Conservation (phyloP, 2,113 vertebrate species). For the Brachyhypopomus occidentalis region DNA sequence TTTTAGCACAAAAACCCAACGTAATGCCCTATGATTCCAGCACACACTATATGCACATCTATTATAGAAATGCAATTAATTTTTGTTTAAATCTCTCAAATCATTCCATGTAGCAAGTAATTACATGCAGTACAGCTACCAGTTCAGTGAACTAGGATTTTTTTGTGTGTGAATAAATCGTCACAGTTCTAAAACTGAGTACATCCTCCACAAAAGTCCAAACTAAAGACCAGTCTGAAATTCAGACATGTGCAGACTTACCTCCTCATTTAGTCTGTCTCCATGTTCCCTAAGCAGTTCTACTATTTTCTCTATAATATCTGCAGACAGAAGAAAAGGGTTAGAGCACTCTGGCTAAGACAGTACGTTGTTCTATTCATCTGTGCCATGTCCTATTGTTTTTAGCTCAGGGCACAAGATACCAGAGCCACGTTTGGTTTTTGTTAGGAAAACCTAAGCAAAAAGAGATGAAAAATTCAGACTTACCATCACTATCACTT, state of each 20-base stretch:
- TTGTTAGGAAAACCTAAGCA: not conserved
- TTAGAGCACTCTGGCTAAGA: not conserved
- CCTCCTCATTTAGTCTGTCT: constrained; percentile 73
- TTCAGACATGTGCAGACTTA: constrained; percentile 52
- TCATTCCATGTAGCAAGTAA: not conserved
- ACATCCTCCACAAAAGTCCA: not conserved
- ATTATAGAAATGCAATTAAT: not conserved
- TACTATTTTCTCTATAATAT: constrained; percentile 71
- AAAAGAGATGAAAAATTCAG: not conserved
- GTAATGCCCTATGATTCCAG: too few species aligned
- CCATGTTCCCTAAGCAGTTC: constrained; percentile 75
- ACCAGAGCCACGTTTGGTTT: not conserved
- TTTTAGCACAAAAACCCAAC: too few species aligned
- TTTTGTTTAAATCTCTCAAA: not conserved
- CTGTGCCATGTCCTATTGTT: not conserved
- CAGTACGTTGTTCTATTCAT: not conserved
- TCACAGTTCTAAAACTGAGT: not conserved
- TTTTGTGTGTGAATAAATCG: not conserved
- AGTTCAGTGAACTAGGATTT: not conserved
- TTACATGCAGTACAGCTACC: not conserved
- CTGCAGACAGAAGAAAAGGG: constrained; percentile 57
- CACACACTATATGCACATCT: too few species aligned
- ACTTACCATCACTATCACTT: constrained; percentile 49
- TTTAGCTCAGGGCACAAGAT: not conserved
- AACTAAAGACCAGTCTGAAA: not conserved